phyloP scores from a whole-genome alignment of 2,888 invertebrate species.

The Cataglyphis rosenhaueri region DNA sequence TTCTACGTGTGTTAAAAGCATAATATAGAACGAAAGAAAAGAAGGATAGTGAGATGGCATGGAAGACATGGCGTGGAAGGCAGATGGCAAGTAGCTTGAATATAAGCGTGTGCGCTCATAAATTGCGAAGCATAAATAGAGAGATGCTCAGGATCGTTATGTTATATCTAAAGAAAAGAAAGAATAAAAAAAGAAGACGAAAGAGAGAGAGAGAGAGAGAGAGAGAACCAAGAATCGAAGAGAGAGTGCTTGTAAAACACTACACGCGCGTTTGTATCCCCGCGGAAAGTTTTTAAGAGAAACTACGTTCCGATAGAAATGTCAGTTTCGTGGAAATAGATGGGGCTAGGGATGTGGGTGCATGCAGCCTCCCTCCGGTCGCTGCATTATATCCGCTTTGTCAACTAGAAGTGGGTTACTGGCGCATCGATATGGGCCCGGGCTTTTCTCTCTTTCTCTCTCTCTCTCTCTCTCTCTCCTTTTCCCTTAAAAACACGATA shows the following conservation, averaged over 20 bases:
- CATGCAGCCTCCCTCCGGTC: constrained; percentile 57
- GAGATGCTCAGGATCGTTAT: constrained; percentile 67
- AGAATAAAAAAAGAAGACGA: constrained; percentile 14
- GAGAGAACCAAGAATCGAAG: neutral
- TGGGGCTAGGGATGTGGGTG: constrained; percentile 56
- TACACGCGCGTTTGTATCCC: constrained; percentile 54
- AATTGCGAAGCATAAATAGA: constrained; percentile 72
- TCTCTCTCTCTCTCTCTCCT: neutral
- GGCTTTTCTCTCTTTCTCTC: constrained; percentile 18
- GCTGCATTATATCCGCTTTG: constrained; percentile 73
- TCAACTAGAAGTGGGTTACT: constrained; percentile 70
- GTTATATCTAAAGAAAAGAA: constrained; percentile 42
- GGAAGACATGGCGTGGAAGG: neutral
- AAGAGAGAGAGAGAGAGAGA: neutral
- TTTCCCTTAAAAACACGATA: constrained; percentile 49
- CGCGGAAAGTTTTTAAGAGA: constrained; percentile 69
- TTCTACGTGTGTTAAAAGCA: constrained; percentile 47
- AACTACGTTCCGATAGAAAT: constrained; percentile 73
- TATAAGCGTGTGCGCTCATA: constrained; percentile 66
- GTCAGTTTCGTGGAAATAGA: constrained; percentile 74
- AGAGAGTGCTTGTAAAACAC: constrained; percentile 52
- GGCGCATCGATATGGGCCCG: constrained; percentile 63
- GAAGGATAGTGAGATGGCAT: neutral
- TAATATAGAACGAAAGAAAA: constrained; percentile 34
- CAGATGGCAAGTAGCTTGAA: constrained; percentile 49